Evolutionary conservation across 53 echinoderm and acorn worm genomes (phyloP).

Genomic region (Crossaster papposus): DNA sequence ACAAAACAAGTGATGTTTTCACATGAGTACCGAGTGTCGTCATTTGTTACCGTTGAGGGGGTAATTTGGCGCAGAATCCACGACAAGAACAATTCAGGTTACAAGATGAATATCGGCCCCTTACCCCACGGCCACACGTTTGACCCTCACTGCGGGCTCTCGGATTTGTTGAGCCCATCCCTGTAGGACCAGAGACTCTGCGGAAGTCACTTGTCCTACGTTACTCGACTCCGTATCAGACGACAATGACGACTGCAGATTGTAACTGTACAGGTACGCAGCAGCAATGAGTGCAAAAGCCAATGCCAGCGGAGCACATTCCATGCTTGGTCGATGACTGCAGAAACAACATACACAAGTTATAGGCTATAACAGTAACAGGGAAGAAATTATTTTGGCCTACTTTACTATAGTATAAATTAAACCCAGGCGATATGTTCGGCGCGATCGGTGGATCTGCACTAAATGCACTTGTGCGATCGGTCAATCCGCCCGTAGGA

Average conservation of each 20-base stretch:
- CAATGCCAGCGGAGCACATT: conserved; percentile 28
- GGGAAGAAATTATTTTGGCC: neutral
- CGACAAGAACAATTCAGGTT: too few relatives aligned
- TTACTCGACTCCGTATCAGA: neutral
- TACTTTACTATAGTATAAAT: too few relatives aligned
- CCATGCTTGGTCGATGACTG: conserved; percentile 32
- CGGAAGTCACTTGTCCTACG: neutral
- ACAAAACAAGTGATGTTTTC: too few relatives aligned
- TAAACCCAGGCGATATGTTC: too few relatives aligned
- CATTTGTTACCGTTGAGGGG: too few relatives aligned
- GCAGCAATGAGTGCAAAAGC: conserved; percentile 52
- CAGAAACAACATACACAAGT: neutral
- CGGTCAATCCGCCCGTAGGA: too few relatives aligned
- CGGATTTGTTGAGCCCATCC: conserved; percentile 36
- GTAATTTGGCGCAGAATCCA: too few relatives aligned
- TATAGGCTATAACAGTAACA: neutral
- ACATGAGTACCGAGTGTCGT: too few relatives aligned
- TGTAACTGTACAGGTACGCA: conserved; percentile 51
- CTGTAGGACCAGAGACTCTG: conserved; percentile 20
- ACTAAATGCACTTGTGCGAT: too few relatives aligned
- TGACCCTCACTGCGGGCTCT: conserved; percentile 16
- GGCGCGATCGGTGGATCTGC: too few relatives aligned
- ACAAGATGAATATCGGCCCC: neutral
- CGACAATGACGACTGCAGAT: neutral
- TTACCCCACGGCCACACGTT: conserved; percentile 56